Evolutionary conservation across 2,888 invertebrate species (phyloP).

Genomic region (Coleophora flavipennella): DNA sequence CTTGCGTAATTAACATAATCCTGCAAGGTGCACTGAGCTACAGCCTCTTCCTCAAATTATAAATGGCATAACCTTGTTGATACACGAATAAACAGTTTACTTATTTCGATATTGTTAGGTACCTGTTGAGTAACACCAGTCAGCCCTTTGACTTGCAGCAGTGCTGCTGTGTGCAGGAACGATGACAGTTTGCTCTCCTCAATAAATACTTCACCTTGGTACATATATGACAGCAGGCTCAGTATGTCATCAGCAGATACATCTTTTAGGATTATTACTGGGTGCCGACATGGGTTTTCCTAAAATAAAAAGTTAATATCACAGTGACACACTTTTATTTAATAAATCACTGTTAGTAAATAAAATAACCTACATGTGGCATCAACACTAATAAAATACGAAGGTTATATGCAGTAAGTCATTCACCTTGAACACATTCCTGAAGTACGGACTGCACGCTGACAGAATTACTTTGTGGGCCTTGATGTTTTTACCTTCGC

Average conservation of each 20-base stretch:
- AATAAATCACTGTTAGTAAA: slow-evolving; percentile 5
- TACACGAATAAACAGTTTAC: too few species aligned
- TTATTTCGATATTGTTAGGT: too few species aligned
- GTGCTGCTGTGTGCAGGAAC: slow-evolving; percentile 77
- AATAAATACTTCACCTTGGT: slow-evolving; percentile 81
- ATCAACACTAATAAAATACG: slow-evolving; percentile 38
- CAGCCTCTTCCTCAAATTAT: too few species aligned
- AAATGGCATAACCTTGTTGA: too few species aligned
- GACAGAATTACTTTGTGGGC: slow-evolving; percentile 83
- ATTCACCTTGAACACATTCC: slow-evolving; percentile 80
- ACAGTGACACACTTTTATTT: slow-evolving; percentile 3
- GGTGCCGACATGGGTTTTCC: slow-evolving; percentile 83
- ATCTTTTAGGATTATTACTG: slow-evolving; percentile 81
- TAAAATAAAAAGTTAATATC: slow-evolving; percentile 29
- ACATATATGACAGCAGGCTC: slow-evolving; percentile 79
- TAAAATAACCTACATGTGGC: slow-evolving; percentile 16
- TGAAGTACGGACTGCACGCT: slow-evolving; percentile 83
- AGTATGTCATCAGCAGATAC: slow-evolving; percentile 77
- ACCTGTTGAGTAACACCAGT: slow-evolving; percentile 71
- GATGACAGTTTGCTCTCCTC: slow-evolving; percentile 77
- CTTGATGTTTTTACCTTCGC: slow-evolving; percentile 80
- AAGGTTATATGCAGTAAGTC: slow-evolving; percentile 66
- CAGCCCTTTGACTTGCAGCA: slow-evolving; percentile 78
- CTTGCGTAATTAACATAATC: too few species aligned
- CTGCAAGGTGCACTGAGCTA: too few species aligned